Percentiles rank a stretch among this genome's conserved stretches.
phyloP scores from a whole-genome alignment of 2,113 vertebrate species.

The Marmota monax region DNA sequence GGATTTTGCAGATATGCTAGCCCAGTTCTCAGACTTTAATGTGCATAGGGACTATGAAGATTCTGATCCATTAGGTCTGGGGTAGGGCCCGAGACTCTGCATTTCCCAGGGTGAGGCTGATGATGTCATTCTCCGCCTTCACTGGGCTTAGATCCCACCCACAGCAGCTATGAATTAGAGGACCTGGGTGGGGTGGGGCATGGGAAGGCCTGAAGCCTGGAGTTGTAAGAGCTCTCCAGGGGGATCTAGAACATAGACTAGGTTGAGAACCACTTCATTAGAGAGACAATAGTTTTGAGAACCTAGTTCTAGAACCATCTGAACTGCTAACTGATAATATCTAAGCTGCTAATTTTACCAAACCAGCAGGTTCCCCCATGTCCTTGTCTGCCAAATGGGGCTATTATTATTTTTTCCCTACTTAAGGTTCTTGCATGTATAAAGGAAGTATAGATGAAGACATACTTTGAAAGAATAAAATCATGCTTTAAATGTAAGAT shows the following conservation, averaged over 20 bases:
- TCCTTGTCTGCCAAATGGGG: not conserved
- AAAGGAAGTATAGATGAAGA: not conserved
- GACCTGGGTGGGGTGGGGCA: not conserved
- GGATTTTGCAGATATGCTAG: not conserved
- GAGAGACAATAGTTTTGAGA: not conserved
- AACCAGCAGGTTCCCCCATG: not conserved
- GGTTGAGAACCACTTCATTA: not conserved
- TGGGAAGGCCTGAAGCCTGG: not conserved
- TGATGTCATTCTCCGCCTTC: not conserved
- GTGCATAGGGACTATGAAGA: not conserved
- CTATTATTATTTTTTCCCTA: not conserved
- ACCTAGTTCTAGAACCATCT: not conserved
- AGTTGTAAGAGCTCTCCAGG: not conserved
- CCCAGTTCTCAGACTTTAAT: not conserved
- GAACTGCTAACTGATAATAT: not conserved
- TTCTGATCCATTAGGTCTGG: not conserved
- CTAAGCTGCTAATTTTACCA: not conserved
- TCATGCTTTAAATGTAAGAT: conserved; percentile 2
- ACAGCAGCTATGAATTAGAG: not conserved
- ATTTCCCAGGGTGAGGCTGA: not conserved
- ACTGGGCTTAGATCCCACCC: not conserved
- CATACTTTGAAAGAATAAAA: conserved; percentile 32
- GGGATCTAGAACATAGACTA: not conserved
- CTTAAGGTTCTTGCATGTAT: not conserved
- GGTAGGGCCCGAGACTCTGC: not conserved